Conservation (phyloP, 2,888 invertebrate genomes). For the Aleiodes alternator region DNA sequence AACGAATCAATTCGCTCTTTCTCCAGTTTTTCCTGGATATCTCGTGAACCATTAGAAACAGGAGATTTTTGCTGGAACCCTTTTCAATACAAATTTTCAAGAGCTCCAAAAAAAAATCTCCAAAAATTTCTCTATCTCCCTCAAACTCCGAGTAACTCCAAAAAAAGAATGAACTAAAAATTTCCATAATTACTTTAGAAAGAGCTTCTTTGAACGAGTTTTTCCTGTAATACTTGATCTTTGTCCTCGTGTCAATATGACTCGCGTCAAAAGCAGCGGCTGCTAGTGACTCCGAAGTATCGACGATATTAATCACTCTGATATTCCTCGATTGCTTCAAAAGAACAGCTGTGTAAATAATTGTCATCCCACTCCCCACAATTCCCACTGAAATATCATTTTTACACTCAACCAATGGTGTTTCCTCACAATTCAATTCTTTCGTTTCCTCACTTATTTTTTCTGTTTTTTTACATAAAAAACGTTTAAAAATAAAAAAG, state of each 20-base stretch:
- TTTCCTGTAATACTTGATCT: slow-evolving; percentile 61
- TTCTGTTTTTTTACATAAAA: not conserved
- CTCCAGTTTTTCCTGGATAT: not conserved
- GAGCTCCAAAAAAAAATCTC: slow-evolving; percentile 15
- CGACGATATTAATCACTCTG: slow-evolving; percentile 63
- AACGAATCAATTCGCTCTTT: slow-evolving; percentile 5
- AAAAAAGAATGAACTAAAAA: not conserved
- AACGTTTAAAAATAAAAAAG: not conserved
- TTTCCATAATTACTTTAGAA: slow-evolving; percentile 50
- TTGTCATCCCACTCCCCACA: slow-evolving; percentile 65
- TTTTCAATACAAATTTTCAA: too few relatives aligned
- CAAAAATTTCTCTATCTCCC: not conserved
- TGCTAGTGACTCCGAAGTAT: slow-evolving; percentile 57
- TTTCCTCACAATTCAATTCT: not conserved
- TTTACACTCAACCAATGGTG: slow-evolving; percentile 6
- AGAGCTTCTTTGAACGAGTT: slow-evolving; percentile 59
- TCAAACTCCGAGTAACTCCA: not conserved
- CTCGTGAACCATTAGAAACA: too few relatives aligned
- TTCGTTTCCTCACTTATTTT: not conserved
- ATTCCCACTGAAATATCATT: slow-evolving; percentile 62
- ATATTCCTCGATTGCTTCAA: slow-evolving; percentile 67
- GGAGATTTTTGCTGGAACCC: too few relatives aligned
- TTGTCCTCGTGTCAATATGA: slow-evolving; percentile 65
- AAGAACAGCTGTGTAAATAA: slow-evolving; percentile 63
- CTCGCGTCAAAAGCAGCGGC: slow-evolving; percentile 58